These are phyloP conservation scores for Parnassius orleans DNA, from an alignment of 2,888 invertebrate genomes.

Conservation along the genomic window DNA sequence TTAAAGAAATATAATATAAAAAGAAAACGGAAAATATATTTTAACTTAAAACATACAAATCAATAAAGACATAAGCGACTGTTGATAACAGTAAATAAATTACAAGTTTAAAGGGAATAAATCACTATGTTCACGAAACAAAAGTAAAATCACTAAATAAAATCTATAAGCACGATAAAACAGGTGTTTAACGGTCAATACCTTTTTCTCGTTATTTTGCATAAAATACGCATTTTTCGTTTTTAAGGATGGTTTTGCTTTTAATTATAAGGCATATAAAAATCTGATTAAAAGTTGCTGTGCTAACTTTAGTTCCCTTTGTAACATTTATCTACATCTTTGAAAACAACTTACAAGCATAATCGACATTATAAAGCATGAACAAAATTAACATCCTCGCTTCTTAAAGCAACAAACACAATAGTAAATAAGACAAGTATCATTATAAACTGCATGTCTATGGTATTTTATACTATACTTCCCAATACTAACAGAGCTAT, in stretches of 20 bases:
- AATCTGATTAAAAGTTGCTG: no score
- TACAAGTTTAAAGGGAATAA: slow-evolving; percentile 10
- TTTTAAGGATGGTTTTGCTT: not conserved
- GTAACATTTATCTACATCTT: no score
- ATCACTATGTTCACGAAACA: slow-evolving; percentile 5
- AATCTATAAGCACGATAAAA: slow-evolving; percentile 16
- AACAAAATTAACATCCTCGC: no score
- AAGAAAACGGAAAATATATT: no score
- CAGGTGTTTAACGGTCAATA: slow-evolving; percentile 8
- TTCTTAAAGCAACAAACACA: not conserved
- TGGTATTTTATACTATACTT: slow-evolving; percentile 3
- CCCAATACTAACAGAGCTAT: slow-evolving; percentile 19
- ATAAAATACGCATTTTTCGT: slow-evolving; percentile 18
- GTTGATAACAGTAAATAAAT: slow-evolving; percentile 10
- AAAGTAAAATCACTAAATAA: slow-evolving; percentile 22
- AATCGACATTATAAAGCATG: no score
- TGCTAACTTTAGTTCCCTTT: no score
- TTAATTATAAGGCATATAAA: not conserved
- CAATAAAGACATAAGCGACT: slow-evolving; percentile 11
- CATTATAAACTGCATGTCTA: not conserved
- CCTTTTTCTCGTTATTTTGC: slow-evolving; percentile 6
- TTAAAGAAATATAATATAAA: no score
- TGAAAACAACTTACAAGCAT: no score
- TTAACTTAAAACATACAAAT: not conserved
- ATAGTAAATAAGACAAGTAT: not conserved